Evolutionary conservation across 2,797 vertebrate genomes (phyloP).

Genomic region (Channallabes apus): DNA sequence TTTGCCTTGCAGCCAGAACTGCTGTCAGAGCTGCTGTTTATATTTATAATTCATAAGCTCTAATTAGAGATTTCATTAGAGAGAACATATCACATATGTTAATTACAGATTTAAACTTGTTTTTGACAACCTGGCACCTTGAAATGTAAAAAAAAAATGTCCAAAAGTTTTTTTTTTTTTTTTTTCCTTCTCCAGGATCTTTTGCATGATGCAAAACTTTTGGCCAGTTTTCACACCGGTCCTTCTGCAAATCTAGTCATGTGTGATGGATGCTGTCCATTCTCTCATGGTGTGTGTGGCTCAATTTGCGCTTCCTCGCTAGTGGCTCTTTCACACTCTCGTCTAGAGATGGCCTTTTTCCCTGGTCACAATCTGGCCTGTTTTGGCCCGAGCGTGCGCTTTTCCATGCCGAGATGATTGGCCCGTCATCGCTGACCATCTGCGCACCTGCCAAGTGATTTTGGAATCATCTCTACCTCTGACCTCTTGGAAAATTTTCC

Average conservation of each 20-base stretch:
- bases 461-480: conserved; percentile 18
- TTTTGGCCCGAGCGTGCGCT: conserved; percentile 28
- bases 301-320: conserved; percentile 9
- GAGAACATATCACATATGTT: neutral
- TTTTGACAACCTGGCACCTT: neutral
- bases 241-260: conserved; percentile 28
- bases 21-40: neutral
- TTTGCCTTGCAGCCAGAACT: neutral
- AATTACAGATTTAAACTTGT: neutral
- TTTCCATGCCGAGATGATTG: conserved; percentile 30
- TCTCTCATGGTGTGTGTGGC: conserved; percentile 32
- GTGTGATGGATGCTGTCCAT: conserved; percentile 29
- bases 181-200: neutral
- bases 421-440: conserved; percentile 39
- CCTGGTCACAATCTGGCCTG: conserved; percentile 27
- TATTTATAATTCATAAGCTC: neutral
- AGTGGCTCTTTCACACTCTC: conserved; percentile 47
- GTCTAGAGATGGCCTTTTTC: conserved; percentile 30
- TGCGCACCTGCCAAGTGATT: conserved; percentile 31
- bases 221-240: neutral
- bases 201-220: conserved; percentile 4
- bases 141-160: neutral
- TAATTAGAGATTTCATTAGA: neutral
- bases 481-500: conserved; percentile 12
- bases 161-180: neutral